Base-by-base conservation (phyloP, 2,797 vertebrate species). In the Platyrinchus mystaceus region DNA sequence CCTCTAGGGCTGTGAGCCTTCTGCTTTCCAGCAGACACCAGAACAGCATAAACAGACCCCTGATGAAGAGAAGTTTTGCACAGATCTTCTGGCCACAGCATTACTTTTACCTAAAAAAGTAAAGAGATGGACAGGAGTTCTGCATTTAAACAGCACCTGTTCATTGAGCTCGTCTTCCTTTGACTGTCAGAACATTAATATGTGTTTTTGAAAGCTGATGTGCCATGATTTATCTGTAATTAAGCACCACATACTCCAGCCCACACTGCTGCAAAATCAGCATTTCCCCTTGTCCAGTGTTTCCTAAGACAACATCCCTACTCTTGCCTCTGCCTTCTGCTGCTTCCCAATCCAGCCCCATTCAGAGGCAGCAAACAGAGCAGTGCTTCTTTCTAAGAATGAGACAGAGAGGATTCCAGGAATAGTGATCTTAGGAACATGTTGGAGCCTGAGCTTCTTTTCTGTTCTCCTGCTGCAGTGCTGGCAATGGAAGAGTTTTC, bases 171-270 rank as follows among this genome's bases (percentile, higher is more conserved):
- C 28, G 10, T 68, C 58, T 36, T 22, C 9, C 30, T 81, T 17
- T 17, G 34, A 41, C 16, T 23, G 14, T 34, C 47, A 75, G 47
- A 63, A 67, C 12, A n/a, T 37, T 5, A 28, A 32, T 3, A 34
- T 18, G 10, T 44, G 6, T 9, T 80, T 80, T 41, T 47, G 47
- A 58, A 58, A 58, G 64, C 3, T 60, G 43, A 64, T 1, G 2
- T 62, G 67, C 58, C 46, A 8, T 7, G 60, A 24, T 36, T 66
- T 73, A 9, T 32, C 55, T 62, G 20, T 39, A 46, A 60, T 46
- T 19, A 34, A 4, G 1, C 7, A 43, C 7, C 1, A 2, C 0
- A 12, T 12, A 20, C 27, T 26, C 56, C 74, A 87, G 52, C 49
- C 49, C 28, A 64, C 18, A 3, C 60, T 26, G 52, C 62, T 44